Evolutionary conservation across 2,888 invertebrate species (phyloP).

Genomic region (Ophion ellenae): DNA sequence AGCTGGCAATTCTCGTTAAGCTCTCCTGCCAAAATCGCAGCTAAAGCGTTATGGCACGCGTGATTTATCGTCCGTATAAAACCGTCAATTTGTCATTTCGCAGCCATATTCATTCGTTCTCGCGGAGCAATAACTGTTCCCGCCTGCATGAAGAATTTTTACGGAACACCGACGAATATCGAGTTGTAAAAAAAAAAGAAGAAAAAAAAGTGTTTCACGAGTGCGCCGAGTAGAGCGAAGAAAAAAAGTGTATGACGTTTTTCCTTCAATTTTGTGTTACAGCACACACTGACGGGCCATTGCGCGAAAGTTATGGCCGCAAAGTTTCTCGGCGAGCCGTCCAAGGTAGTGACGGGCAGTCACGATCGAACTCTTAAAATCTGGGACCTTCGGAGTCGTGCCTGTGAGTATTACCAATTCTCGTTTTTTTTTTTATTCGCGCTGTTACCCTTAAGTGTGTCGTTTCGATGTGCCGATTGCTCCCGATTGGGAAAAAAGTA

Average conservation of each 20-base stretch:
- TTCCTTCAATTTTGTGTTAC: conserved; percentile 82
- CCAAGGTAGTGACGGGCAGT: conserved; percentile 98
- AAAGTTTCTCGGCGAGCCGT: conserved; percentile 95
- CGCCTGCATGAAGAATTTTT: conserved; percentile 4
- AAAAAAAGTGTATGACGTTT: conserved; percentile 14
- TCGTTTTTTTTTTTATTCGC: conserved; percentile 8
- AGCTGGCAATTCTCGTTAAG: not conserved
- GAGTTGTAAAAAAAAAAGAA: conserved; percentile 35
- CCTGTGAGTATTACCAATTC: conserved; percentile 87
- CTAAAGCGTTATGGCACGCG: conserved; percentile 14
- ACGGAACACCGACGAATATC: conserved; percentile 20
- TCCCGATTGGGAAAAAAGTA: not conserved
- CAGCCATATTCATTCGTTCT: not conserved
- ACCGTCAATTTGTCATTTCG: conserved; percentile 1
- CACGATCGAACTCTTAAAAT: conserved; percentile 99
- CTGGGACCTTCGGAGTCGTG: conserved; percentile 97
- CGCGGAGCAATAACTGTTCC: not conserved
- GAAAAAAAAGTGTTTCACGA: not conserved
- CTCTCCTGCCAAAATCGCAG: not conserved
- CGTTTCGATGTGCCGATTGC: not conserved
- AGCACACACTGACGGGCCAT: conserved; percentile 97
- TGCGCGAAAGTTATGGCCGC: conserved; percentile 99
- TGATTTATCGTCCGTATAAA: not conserved
- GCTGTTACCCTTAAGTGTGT: not conserved
- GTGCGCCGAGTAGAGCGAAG: not conserved